These are phyloP conservation scores for Rhabdornis inornatus DNA, from an alignment of 2,113 vertebrate genomes.

Conservation along the genomic window DNA sequence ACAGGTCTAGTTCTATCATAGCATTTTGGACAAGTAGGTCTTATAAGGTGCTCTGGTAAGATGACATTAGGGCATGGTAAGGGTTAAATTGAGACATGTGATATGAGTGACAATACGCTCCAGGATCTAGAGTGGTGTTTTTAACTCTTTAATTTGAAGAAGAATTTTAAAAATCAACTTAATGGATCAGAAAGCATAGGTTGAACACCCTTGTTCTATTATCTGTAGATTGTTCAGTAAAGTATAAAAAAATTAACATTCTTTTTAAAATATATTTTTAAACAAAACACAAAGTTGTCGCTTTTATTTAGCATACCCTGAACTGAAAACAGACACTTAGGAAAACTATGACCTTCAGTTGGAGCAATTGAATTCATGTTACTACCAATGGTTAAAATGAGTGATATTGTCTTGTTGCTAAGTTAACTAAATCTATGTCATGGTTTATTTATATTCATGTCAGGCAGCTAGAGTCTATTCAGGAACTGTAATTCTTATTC, in stretches of 20 bases:
- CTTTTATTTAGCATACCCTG: neutral
- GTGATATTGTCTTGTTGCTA: neutral
- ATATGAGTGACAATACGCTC: neutral
- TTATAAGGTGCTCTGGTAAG: neutral
- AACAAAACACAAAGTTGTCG: neutral
- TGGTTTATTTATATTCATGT: neutral
- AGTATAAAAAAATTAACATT: neutral
- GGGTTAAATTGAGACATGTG: neutral
- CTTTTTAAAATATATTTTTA: neutral
- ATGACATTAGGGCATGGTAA: neutral
- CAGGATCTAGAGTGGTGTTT: neutral
- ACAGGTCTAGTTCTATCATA: neutral
- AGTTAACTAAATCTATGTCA: neutral
- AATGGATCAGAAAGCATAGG: neutral
- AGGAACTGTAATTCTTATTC: neutral
- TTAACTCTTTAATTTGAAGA: neutral
- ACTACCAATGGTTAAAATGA: neutral
- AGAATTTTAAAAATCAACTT: neutral
- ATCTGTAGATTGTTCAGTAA: neutral
- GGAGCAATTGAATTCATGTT: neutral
- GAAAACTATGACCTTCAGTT: neutral
- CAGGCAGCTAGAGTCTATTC: neutral
- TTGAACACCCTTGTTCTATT: neutral
- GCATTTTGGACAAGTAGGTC: neutral
- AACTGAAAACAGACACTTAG: neutral